Evolutionary conservation across 2,797 vertebrate genomes (phyloP), one percentile per base, ranked within the genome.

Genomic region (Spinus olivaceus): DNA sequence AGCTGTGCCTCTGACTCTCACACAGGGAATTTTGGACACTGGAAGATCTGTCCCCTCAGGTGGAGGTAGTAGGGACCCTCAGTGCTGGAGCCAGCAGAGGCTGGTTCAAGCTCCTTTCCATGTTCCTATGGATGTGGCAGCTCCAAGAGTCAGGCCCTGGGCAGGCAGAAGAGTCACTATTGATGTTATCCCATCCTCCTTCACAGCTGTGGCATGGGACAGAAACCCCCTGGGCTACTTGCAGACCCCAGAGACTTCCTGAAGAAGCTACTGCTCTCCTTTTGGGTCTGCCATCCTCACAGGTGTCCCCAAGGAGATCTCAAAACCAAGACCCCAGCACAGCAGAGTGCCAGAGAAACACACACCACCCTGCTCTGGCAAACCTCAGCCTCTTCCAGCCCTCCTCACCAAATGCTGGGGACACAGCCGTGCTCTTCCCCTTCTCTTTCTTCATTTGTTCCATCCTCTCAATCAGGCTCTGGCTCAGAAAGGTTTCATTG

Each of bases 401-500:
- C 82, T 84, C 25, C 63, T 66, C 6, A 1, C 14, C 60, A 25
- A 72, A 79, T 9, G 16, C 30, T 25, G 42, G 30, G 54, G 66
- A 65, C 2, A 8, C 0, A 2, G 59, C 47, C 6, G 0, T 41
- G 60, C 33, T 81, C 37, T 86, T 64, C 49, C 33, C 23, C 7
- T 85, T 77, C 51, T 74, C 25, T 23, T 81, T 78, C 49, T 35
- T 86, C n/a, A 42, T 88, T 83, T 65, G 41, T 84, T 89, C 86
- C 70, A 56, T 59, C 53, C 73, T 64, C 32, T 79, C 79, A 91
- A 2, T 94, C 82, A 95, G 69, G 30, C 67, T 76, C 70, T 67
- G 42, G 42, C 56, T 91, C 47, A 66, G 57, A 92, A 94, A 85
- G 49, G 51, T 70, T 91, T 92, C 81, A 63, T 81, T 33, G 6